These are phyloP conservation scores for Zosterops borbonicus DNA, from an alignment of 2,113 vertebrate genomes.

Conservation along the genomic window DNA sequence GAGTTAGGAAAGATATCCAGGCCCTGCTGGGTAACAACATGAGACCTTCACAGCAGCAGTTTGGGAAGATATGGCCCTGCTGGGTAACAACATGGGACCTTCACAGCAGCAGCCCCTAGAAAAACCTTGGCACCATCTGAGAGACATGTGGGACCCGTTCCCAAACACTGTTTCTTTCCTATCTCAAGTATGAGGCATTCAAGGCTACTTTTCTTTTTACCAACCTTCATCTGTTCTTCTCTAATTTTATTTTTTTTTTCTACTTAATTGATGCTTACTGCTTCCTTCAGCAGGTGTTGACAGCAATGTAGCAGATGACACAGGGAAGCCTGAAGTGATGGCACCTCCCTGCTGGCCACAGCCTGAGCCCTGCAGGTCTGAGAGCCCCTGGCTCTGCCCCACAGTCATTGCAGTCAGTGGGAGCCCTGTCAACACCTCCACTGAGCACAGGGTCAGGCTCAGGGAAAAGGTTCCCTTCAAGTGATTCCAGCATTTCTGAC, in stretches of 20 bases:
- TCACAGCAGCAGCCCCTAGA: background rate
- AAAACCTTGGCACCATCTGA: background rate
- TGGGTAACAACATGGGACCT: background rate
- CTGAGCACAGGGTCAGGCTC: background rate
- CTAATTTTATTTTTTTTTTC: background rate
- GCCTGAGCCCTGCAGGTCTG: background rate
- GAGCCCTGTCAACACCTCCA: background rate
- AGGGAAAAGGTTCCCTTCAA: background rate
- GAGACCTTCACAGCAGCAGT: background rate
- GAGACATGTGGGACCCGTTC: background rate
- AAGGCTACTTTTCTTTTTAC: background rate
- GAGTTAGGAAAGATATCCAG: background rate
- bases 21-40: background rate
- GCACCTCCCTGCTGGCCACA: background rate
- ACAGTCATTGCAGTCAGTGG: accelerated
- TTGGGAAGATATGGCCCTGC: background rate
- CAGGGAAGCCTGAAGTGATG: background rate
- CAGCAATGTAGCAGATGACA: background rate
- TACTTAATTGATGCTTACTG: background rate
- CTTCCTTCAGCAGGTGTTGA: background rate
- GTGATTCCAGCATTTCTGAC: background rate
- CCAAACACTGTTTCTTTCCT: background rate
- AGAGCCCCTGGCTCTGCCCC: background rate
- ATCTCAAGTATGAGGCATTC: background rate
- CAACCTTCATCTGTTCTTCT: background rate